Conservation (phyloP, 2,113 vertebrate genomes). For the Chroicocephalus ridibundus region DNA sequence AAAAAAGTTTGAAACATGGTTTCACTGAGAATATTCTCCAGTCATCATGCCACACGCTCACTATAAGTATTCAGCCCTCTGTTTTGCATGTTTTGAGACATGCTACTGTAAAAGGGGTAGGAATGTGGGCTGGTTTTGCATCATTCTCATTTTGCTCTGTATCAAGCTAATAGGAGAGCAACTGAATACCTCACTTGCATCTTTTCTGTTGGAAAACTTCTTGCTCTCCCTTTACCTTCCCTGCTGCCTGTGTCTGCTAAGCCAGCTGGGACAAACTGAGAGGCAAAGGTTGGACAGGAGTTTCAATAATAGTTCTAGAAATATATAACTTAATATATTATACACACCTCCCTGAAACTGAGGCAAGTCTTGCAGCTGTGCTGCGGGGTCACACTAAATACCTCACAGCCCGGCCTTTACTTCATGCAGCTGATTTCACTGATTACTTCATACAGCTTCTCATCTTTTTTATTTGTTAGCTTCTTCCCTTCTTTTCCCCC, state of each 20-base stretch:
- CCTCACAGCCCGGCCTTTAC: not conserved
- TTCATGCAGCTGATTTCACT: not conserved
- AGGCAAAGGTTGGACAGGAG: not conserved
- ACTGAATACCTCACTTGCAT: not conserved
- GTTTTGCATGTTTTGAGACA: not conserved
- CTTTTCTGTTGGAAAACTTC: not conserved
- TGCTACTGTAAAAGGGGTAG: not conserved
- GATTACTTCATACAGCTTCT: not conserved
- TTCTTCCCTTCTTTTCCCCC: not conserved
- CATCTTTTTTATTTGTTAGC: not conserved
- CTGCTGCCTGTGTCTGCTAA: not conserved
- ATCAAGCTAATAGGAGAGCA: not conserved
- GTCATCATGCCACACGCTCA: not conserved
- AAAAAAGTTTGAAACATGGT: not conserved
- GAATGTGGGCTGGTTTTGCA: not conserved
- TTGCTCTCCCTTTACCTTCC: not conserved
- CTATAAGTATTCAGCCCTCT: not conserved
- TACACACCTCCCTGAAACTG: not conserved
- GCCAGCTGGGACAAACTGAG: not conserved
- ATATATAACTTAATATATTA: not conserved
- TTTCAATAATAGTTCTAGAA: not conserved
- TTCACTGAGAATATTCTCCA: not conserved
- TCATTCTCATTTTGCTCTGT: not conserved
- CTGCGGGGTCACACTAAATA: not conserved
- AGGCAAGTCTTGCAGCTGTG: not conserved